Conservation (phyloP, 1,140 invertebrate species). For the Plodia interpunctella region DNA sequence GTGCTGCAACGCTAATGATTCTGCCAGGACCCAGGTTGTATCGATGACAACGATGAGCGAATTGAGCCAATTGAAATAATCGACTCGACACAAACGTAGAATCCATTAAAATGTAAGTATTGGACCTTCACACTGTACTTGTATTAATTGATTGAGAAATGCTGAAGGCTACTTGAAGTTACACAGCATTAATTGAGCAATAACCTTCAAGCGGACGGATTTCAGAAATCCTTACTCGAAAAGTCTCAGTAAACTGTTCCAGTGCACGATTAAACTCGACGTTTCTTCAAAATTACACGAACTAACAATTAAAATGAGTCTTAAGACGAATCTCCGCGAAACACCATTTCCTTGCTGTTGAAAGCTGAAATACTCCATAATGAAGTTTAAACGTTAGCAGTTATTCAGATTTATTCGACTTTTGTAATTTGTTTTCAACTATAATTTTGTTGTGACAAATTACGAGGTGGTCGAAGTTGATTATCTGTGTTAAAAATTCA, state of each 20-base stretch:
- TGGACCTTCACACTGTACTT: too few species aligned
- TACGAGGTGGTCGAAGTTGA: not conserved
- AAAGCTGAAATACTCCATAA: not conserved
- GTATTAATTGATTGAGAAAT: too few species aligned
- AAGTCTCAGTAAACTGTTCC: not conserved
- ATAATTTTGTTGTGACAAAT: not conserved
- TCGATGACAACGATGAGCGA: too few species aligned
- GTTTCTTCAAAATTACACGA: not conserved
- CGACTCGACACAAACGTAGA: too few species aligned
- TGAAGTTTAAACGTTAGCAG: constrained; percentile 1
- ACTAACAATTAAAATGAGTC: not conserved
- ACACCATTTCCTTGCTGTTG: not conserved
- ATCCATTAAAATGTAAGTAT: too few species aligned
- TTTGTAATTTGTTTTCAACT: constrained; percentile 3
- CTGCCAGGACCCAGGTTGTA: too few species aligned
- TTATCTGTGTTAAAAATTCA: not conserved
- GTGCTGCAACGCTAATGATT: too few species aligned
- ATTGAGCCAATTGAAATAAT: too few species aligned
- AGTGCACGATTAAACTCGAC: not conserved
- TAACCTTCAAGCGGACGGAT: too few species aligned
- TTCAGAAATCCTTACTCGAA: too few species aligned
- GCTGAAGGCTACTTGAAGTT: too few species aligned
- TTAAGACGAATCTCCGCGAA: constrained; percentile 1
- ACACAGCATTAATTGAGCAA: too few species aligned
- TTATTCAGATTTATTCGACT: constrained; percentile 4